Evolutionary conservation across 2,888 invertebrate species (phyloP).

Genomic region (Andrena bicolor): DNA sequence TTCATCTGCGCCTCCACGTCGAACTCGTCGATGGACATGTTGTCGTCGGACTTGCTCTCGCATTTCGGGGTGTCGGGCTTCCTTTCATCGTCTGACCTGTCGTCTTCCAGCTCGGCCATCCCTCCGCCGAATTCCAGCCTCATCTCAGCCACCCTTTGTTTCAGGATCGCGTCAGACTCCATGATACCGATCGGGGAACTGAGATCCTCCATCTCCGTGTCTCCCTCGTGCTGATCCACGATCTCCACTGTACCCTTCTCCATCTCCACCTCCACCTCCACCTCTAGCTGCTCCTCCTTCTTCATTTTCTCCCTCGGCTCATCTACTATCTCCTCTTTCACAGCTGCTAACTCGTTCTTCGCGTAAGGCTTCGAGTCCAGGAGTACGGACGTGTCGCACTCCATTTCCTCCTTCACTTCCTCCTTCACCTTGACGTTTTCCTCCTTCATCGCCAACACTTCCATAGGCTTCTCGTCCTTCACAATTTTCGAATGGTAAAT

Average conservation of each 20-base stretch:
- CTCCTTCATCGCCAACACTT: constrained; percentile 33
- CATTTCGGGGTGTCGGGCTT: constrained; percentile 58
- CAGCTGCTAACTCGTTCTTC: constrained; percentile 45
- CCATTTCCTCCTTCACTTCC: constrained; percentile 51
- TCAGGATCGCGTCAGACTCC: constrained; percentile 85
- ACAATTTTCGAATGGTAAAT: constrained; percentile 42
- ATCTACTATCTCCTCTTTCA: constrained; percentile 40
- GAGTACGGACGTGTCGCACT: constrained; percentile 25
- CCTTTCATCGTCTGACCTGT: constrained; percentile 73
- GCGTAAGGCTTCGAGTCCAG: constrained; percentile 42
- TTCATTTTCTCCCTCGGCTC: constrained; percentile 21
- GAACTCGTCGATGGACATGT: constrained; percentile 81
- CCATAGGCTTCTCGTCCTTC: constrained; percentile 31
- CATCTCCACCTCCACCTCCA: constrained; percentile 13
- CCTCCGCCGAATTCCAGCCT: constrained; percentile 84
- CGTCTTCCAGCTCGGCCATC: constrained; percentile 74
- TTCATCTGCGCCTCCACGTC: constrained; percentile 84
- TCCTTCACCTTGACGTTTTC: constrained; percentile 52
- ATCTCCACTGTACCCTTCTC: constrained; percentile 84
- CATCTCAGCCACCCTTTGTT: constrained; percentile 85
- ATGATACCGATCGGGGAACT: constrained; percentile 82
- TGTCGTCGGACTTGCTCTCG: constrained; percentile 76
- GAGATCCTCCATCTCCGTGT: constrained; percentile 84
- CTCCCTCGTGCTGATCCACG: constrained; percentile 79
- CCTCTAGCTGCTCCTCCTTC: constrained; percentile 22